phyloP scores from a whole-genome alignment of 2,113 vertebrate species.

The Pungitius pungitius region DNA sequence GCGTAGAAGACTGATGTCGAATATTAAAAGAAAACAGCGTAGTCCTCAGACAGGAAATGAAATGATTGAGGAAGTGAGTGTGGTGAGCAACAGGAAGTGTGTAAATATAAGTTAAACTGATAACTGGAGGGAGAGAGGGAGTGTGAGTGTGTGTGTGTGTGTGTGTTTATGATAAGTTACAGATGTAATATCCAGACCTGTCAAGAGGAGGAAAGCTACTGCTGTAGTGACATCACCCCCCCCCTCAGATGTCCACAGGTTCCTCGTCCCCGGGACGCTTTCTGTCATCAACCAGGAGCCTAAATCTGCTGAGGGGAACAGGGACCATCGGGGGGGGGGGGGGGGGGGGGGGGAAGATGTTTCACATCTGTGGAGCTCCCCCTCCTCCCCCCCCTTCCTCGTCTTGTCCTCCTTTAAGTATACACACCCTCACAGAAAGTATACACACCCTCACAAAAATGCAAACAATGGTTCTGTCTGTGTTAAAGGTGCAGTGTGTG shows the following conservation, averaged over 20 bases:
- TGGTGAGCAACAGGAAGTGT: conserved; percentile 33
- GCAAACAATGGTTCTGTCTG: not conserved
- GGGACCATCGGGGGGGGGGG: no score
- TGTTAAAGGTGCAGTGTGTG: not conserved
- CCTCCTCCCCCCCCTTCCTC: not conserved
- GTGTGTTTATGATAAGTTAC: not conserved
- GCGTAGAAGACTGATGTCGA: not conserved
- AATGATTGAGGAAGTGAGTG: not conserved
- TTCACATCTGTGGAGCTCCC: not conserved
- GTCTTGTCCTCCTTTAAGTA: conserved; percentile 8
- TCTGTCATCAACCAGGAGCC: no score
- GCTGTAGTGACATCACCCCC: not conserved
- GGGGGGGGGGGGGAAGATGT: not conserved
- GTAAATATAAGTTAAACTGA: not conserved
- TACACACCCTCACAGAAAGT: conserved; percentile 16
- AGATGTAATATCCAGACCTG: not conserved
- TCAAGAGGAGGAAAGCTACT: not conserved
- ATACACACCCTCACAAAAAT: conserved; percentile 21
- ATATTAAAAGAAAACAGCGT: not conserved
- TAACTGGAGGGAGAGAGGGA: not conserved
- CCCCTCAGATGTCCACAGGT: not conserved
- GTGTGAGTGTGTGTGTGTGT: no score
- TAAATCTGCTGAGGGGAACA: no score
- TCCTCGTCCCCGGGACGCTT: no score
- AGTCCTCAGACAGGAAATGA: not conserved